A percentile compares a stretch with the other conserved stretches of the same genome.
phyloP scores from a whole-genome alignment of 2,797 vertebrate species.

The Protonibea diacanthus region DNA sequence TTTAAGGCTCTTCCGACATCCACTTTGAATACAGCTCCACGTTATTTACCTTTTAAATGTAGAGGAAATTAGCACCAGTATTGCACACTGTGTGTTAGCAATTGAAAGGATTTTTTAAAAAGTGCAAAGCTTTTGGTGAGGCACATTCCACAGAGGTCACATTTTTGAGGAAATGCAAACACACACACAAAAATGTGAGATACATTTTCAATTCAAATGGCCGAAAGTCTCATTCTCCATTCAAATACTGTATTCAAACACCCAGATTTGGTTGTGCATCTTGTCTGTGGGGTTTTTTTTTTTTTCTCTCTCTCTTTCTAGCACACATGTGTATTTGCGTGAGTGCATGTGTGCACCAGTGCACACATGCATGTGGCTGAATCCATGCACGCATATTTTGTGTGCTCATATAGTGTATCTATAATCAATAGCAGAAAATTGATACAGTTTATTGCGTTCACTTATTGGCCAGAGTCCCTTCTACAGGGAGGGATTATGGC shows the following conservation, averaged over 20 bases:
- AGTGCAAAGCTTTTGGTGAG: constrained; percentile 19
- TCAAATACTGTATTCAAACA: constrained; percentile 61
- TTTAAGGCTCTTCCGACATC: constrained; percentile 1
- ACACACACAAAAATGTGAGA: constrained; percentile 33
- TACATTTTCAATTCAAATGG: constrained; percentile 38
- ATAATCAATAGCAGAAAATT: constrained; percentile 80
- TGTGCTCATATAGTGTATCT: constrained; percentile 61
- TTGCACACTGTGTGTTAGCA: background rate
- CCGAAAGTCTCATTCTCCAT: constrained; percentile 29
- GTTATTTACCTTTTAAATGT: constrained; percentile 25
- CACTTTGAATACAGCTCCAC: constrained; percentile 8
- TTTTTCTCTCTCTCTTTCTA: constrained; percentile 13
- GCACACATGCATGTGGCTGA: constrained; percentile 41
- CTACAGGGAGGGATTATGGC: constrained; percentile 80
- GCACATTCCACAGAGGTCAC: constrained; percentile 43
- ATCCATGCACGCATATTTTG: constrained; percentile 51
- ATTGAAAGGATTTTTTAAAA: background rate
- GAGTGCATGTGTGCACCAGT: constrained; percentile 31
- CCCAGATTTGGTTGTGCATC: constrained; percentile 41
- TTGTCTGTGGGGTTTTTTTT: constrained; percentile 35
- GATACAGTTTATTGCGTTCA: constrained; percentile 78
- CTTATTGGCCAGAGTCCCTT: constrained; percentile 76
- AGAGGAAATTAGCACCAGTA: background rate
- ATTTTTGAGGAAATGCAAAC: constrained; percentile 29
- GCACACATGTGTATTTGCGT: constrained; percentile 42